Evolutionary conservation across 2,113 vertebrate species (phyloP).

Genomic region (Neoarius graeffei): DNA sequence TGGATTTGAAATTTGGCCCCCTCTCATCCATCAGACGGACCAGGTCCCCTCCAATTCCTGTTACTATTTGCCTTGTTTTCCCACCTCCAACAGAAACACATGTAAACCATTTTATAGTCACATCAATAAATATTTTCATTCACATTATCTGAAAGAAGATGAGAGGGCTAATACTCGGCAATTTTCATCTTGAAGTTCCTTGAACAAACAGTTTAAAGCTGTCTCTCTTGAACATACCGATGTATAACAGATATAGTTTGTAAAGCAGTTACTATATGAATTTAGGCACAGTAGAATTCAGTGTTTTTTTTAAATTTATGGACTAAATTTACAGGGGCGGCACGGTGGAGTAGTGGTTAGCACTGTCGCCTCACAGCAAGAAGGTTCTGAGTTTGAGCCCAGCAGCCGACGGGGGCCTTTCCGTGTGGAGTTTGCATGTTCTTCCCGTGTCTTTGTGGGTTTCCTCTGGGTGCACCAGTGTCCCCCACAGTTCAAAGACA

Average conservation of each 20-base stretch:
- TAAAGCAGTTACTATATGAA: background rate
- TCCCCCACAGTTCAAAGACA: too few relatives aligned
- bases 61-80: conserved; percentile 47
- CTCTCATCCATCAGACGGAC: conserved; percentile 38
- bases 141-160: conserved; percentile 18
- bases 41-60: conserved; percentile 31
- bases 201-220: background rate
- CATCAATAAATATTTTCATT: conserved; percentile 39
- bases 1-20: conserved; percentile 56
- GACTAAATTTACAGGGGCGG: background rate
- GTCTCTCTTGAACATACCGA: background rate
- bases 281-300: background rate
- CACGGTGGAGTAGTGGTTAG: too few relatives aligned
- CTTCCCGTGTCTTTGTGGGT: too few relatives aligned
- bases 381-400: too few relatives aligned
- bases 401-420: too few relatives aligned
- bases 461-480: too few relatives aligned
- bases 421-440: too few relatives aligned
- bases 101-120: conserved; percentile 44
- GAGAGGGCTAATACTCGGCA: background rate
- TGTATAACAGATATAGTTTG: background rate
- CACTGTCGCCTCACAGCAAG: too few relatives aligned
- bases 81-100: conserved; percentile 54
- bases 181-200: background rate
- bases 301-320: background rate